Conservation (phyloP, 1,140 invertebrate genomes). For the Heliconius melpomene region DNA sequence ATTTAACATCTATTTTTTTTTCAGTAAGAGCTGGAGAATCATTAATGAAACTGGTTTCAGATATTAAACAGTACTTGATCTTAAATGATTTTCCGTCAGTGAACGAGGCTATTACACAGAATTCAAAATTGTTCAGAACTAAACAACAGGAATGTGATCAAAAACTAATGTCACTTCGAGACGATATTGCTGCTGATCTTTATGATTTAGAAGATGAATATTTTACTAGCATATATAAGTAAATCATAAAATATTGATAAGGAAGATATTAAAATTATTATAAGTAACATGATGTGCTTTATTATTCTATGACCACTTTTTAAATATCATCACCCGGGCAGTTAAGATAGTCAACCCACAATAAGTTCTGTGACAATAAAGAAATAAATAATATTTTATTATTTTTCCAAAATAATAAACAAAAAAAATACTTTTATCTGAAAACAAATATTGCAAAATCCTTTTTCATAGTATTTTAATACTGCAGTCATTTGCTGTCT, state of each 20-base stretch:
- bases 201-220: constrained; percentile 99
- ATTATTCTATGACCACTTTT: neutral
- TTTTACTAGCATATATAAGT: constrained; percentile 97
- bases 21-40: constrained; percentile 95
- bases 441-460: no score
- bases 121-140: constrained; percentile 92
- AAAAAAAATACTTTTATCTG: no score
- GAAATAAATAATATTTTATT: no score
- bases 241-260: constrained; percentile 38
- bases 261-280: neutral
- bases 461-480: no score
- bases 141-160: constrained; percentile 96
- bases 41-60: constrained; percentile 96
- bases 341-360: no score
- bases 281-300: neutral
- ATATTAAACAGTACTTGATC: constrained; percentile 98
- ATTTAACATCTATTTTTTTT: constrained; percentile 9
- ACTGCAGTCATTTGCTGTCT: no score
- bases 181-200: constrained; percentile 97
- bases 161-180: constrained; percentile 94
- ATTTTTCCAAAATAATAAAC: no score
- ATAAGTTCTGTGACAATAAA: no score
- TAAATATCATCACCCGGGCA: neutral
- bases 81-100: constrained; percentile 98
- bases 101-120: constrained; percentile 96